phyloP scores from a whole-genome alignment of 2,797 vertebrate genomes.

The Erpetoichthys calabaricus region DNA sequence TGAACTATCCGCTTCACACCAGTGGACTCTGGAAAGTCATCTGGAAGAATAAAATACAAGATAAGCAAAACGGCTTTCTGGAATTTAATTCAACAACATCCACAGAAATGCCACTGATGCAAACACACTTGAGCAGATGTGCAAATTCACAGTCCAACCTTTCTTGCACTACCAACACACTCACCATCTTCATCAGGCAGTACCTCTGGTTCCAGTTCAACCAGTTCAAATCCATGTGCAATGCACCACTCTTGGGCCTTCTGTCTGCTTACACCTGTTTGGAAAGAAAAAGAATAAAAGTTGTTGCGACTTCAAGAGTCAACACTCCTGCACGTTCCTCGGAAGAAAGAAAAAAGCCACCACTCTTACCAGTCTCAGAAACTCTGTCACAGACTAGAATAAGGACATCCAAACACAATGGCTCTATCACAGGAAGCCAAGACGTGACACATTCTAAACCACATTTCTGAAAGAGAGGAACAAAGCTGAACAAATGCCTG shows the following conservation, averaged over 20 bases:
- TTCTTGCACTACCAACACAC: slow-evolving; percentile 9
- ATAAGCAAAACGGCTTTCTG: neutral
- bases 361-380: slow-evolving; percentile 65
- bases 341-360: too few species aligned
- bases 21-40: slow-evolving; percentile 94
- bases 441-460: slow-evolving; percentile 65
- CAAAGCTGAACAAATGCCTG: neutral
- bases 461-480: slow-evolving; percentile 50
- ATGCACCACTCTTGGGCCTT: slow-evolving; percentile 95
- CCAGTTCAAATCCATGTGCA: slow-evolving; percentile 82
- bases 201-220: slow-evolving; percentile 83
- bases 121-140: too few species aligned
- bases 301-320: neutral
- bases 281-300: slow-evolving; percentile 14
- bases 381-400: slow-evolving; percentile 87
- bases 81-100: neutral
- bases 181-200: slow-evolving; percentile 90
- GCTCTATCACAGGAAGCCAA: slow-evolving; percentile 80
- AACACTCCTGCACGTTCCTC: slow-evolving; percentile 1
- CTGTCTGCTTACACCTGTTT: slow-evolving; percentile 69
- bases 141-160: too few species aligned
- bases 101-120: neutral
- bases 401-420: slow-evolving; percentile 83
- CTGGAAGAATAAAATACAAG: slow-evolving; percentile 31
- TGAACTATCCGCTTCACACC: slow-evolving; percentile 88